phyloP scores from a whole-genome alignment of 2,888 invertebrate genomes.

The Crossocerus cetratus region DNA sequence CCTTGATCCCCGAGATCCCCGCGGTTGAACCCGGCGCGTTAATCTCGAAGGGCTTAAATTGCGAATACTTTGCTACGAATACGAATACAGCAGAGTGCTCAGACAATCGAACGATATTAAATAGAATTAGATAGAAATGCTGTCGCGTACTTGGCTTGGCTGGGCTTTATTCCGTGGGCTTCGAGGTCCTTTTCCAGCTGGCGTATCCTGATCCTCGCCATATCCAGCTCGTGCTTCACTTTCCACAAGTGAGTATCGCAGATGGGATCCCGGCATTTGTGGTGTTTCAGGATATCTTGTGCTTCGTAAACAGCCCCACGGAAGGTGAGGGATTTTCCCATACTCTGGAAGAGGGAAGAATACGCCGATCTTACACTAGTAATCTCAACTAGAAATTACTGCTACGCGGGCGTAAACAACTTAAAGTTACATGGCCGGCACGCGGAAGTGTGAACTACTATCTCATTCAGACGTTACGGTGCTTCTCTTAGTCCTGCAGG shows the following conservation, averaged over 20 bases:
- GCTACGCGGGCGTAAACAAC: no score
- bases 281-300: conserved; percentile 85
- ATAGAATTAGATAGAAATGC: conserved; percentile 4
- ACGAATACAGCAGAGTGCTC: conserved; percentile 14
- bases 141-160: conserved; percentile 78
- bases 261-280: conserved; percentile 87
- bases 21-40: background rate
- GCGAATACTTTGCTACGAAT: conserved; percentile 17
- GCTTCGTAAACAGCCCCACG: conserved; percentile 89
- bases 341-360: conserved; percentile 75
- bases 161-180: conserved; percentile 88
- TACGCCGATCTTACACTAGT: no score
- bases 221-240: conserved; percentile 92
- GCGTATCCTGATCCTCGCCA: conserved; percentile 89
- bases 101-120: conserved; percentile 15
- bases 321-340: conserved; percentile 89
- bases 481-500: no score
- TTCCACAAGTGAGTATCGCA: conserved; percentile 93
- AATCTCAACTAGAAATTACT: no score
- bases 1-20: conserved; percentile 15
- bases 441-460: no score
- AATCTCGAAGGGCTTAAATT: conserved; percentile 12
- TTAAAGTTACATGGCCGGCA: no score
- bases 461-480: no score
- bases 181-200: conserved; percentile 92